A percentile compares a stretch with the other conserved stretches of the same genome.
phyloP scores from a whole-genome alignment of 2,888 invertebrate genomes.

The Pedicia rivosa region DNA sequence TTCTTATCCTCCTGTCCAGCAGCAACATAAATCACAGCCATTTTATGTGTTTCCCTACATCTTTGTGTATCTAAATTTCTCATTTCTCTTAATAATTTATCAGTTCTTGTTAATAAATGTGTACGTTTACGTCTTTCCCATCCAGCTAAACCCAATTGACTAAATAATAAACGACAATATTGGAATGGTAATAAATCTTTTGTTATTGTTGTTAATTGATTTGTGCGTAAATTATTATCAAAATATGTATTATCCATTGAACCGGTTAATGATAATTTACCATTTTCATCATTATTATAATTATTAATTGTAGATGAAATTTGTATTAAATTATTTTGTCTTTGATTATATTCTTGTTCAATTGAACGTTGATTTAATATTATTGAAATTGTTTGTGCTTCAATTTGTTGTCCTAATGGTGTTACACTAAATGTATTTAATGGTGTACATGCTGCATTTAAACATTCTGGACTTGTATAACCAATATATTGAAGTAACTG shows the following conservation, averaged over 20 bases:
- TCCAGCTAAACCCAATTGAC: conserved; percentile 78
- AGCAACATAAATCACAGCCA: conserved; percentile 96
- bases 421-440: conserved; percentile 66
- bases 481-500: conserved; percentile 82
- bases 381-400: conserved; percentile 72
- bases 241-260: conserved; percentile 33
- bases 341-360: conserved; percentile 58
- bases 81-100: conserved; percentile 76
- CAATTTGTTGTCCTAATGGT: conserved; percentile 56
- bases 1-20: conserved; percentile 93
- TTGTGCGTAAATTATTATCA: conserved; percentile 25
- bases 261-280: conserved; percentile 30
- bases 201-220: background rate
- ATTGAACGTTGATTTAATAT: conserved; percentile 69
- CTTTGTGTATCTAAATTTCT: conserved; percentile 84
- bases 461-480: conserved; percentile 79
- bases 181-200: conserved; percentile 44
- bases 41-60: conserved; percentile 88
- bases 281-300: background rate
- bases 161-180: conserved; percentile 74
- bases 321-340: conserved; percentile 16
- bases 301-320: conserved; percentile 1
- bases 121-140: conserved; percentile 77
- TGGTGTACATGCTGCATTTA: conserved; percentile 44
- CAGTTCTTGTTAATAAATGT: conserved; percentile 74